Evolutionary conservation across 2,888 invertebrate genomes (phyloP), one percentile per base, ranked within the genome.

Genomic region (Sceliomorpha sp.): DNA sequence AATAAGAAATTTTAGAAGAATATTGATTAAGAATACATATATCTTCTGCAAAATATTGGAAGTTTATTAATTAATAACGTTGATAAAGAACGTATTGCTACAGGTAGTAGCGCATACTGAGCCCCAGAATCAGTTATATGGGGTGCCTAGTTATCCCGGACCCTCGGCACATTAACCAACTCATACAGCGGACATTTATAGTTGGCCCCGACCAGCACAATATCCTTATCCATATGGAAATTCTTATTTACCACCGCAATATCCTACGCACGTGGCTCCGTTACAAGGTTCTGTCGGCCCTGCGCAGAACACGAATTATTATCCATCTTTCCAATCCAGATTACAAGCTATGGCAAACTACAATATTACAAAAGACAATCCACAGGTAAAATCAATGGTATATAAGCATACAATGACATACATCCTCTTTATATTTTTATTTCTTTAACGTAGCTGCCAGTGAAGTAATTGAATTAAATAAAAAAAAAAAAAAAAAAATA

Each of bases 341-440:
- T 66, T 88, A 9, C 87, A 87, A 60, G 85, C 85, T 27, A 82
- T 85, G 78, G 83, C 86, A 13, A 86, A 84, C 77, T 83, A 86
- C 27, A 85, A 72, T 39, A 86, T 85, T 32, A 79, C 85, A 13
- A 88, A 87, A 76, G 87, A 88, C 77, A 87, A 85, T 80, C 88
- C 88, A 59, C 88, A 87, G 80, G 87, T 83, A 68, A 5, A 14
- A 2, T n/a, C n/a, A n/a, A n/a, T n/a, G n/a, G n/a, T n/a, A n/a
- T n/a, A n/a, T n/a, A n/a, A n/a, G n/a, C n/a, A n/a, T n/a, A n/a
- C n/a, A n/a, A n/a, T n/a, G n/a, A n/a, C n/a, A n/a, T n/a, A n/a
- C n/a, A n/a, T n/a, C n/a, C 17, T 39, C 6, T 37, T 7, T n/a
- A 37, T 37, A 10, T 37, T 17, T 37, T 15, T 37, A 37, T 37